Evolutionary conservation across 2,797 vertebrate genomes (phyloP).

Genomic region (Labeo calbasu): DNA sequence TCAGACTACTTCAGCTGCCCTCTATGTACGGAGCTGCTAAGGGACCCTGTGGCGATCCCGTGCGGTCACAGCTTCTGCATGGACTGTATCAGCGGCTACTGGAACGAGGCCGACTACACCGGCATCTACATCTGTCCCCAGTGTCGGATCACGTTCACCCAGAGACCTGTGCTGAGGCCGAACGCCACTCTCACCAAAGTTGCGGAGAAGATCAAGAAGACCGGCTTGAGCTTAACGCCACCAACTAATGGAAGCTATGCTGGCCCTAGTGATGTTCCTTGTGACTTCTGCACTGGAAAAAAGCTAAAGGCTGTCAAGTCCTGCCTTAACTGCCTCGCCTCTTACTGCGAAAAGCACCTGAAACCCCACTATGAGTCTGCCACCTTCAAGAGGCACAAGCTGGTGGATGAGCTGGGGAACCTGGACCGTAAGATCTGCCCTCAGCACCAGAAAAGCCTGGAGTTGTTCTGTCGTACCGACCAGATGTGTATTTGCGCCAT

Average conservation of each 20-base stretch:
- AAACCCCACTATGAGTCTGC: conserved; percentile 93
- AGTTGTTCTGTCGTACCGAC: conserved; percentile 96
- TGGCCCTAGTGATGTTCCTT: conserved; percentile 88
- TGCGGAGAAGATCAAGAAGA: conserved; percentile 82
- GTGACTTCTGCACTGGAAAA: conserved; percentile 93
- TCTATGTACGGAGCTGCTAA: conserved; percentile 81
- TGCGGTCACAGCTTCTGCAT: conserved; percentile 92
- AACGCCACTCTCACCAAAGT: conserved; percentile 84
- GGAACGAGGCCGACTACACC: conserved; percentile 82
- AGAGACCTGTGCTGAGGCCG: conserved; percentile 82
- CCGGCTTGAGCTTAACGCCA: conserved; percentile 69
- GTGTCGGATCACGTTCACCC: conserved; percentile 83
- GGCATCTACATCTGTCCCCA: conserved; percentile 85
- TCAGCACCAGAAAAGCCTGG: conserved; percentile 96
- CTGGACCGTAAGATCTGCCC: conserved; percentile 95
- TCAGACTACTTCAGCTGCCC: conserved; percentile 85
- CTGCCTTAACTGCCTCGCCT: conserved; percentile 95
- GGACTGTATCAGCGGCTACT: conserved; percentile 86
- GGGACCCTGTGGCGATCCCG: conserved; percentile 83
- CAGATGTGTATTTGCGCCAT: conserved; percentile 98
- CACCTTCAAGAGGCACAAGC: conserved; percentile 94
- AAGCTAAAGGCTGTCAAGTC: conserved; percentile 94
- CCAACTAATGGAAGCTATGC: conserved; percentile 60
- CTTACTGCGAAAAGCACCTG: conserved; percentile 94
- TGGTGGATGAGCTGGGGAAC: conserved; percentile 93